A percentile compares a stretch with the other conserved stretches of the same genome.
Conservation (phyloP, 2,113 vertebrate genomes). For the Parus major region DNA sequence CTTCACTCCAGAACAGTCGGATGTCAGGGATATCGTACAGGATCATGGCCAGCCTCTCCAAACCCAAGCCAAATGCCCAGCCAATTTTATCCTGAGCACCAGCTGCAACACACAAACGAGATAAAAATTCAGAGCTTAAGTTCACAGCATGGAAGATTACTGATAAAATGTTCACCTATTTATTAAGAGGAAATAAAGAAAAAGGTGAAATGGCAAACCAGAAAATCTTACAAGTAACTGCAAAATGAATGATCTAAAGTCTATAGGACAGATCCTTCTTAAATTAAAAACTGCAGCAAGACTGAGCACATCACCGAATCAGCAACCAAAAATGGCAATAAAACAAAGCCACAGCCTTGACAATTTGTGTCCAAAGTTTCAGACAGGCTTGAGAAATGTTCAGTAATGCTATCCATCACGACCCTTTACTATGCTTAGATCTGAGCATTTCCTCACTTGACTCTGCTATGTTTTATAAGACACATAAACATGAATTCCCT, state of each 20-base stretch:
- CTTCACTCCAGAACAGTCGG: constrained; percentile 93
- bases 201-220: not conserved
- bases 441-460: not conserved
- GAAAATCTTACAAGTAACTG: constrained; percentile 40
- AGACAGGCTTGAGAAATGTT: not conserved
- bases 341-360: not conserved
- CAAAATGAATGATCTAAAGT: constrained; percentile 1
- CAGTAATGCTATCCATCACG: not conserved
- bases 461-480: not conserved
- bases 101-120: constrained; percentile 74
- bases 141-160: not conserved
- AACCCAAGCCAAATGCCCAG: constrained; percentile 93
- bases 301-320: not conserved
- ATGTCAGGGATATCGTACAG: constrained; percentile 92
- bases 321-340: not conserved
- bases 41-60: constrained; percentile 94
- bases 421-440: not conserved
- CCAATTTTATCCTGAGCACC: constrained; percentile 86
- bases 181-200: not conserved
- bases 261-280: not conserved
- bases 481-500: not conserved
- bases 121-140: not conserved
- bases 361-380: not conserved
- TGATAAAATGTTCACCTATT: not conserved
- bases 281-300: not conserved